phyloP scores from a whole-genome alignment of 2,797 vertebrate species.

The Remorina albescens region DNA sequence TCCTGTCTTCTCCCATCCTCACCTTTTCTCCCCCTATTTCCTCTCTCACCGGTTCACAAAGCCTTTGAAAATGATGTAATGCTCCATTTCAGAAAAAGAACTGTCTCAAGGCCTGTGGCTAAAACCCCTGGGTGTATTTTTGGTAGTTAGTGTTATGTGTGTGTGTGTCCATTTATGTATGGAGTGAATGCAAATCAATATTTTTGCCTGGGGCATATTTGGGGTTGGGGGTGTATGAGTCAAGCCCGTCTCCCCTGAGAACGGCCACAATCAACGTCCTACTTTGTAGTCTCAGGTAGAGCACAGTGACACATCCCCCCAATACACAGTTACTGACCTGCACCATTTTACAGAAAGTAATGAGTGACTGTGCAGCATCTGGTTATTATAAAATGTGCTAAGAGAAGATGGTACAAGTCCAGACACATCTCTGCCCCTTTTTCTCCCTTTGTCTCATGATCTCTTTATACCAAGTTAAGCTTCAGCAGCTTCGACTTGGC shows the following conservation, averaged over 20 bases:
- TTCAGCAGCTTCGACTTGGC: too few relatives aligned
- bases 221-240: constrained; percentile 30
- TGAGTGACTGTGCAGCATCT: constrained; percentile 12
- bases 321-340: constrained; percentile 15
- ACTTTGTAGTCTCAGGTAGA: constrained; percentile 56
- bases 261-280: constrained; percentile 30
- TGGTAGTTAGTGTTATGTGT: constrained; percentile 26
- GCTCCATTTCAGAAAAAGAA: constrained; percentile 30
- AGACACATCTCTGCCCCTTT: constrained; percentile 17
- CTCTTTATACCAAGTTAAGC: not conserved
- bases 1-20: constrained; percentile 14
- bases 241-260: constrained; percentile 46
- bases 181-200: too few relatives aligned
- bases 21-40: constrained; percentile 4
- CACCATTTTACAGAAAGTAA: constrained; percentile 34
- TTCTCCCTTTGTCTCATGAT: constrained; percentile 10
- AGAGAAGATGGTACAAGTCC: constrained; percentile 13
- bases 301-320: constrained; percentile 47
- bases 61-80: constrained; percentile 46
- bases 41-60: constrained; percentile 40
- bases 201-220: constrained; percentile 40
- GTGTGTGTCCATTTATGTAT: not conserved
- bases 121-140: constrained; percentile 30
- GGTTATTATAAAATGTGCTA: constrained; percentile 27
- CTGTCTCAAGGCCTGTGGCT: constrained; percentile 9